Evolutionary conservation across 2,113 vertebrate genomes (phyloP), one percentile per base, ranked within the genome.

Genomic region (Phodopus roborovskii): DNA sequence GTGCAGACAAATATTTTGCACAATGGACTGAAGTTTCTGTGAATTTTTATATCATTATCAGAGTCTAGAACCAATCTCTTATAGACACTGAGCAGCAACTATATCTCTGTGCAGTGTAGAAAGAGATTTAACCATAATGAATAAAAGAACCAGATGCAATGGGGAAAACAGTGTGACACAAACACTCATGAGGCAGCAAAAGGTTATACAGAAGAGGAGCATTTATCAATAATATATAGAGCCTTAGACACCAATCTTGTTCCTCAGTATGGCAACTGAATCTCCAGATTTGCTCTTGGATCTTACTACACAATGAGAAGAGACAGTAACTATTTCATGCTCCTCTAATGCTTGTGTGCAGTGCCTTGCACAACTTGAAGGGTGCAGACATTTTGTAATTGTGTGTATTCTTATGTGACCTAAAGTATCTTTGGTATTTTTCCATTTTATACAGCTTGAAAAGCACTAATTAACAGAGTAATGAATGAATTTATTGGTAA

Each of bases 401-500:
- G 4, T 81, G 10, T 94, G 36, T 95, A 77, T 96, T 93, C 94
- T 90, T 95, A 56, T 93, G 30, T 96, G 85, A 88, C 64, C 48
- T 68, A 15, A 95, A 79, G 7, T 92, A 78, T 90, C 17, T 33
- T 87, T 81, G n/a, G 2, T 88, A 50, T 78, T 88, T 75, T 39
- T 94, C 48, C 78, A 56, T 90, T 70, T 96, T 73, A 77, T 90
- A 50, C 15, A 87, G 73, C 15, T 79, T 42, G 62, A 77, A 73
- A 90, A 66, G 50, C 48, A 92, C 42, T 95, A 90, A 42, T 13
- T 82, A 82, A 86, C 68, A 82, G 50, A 89, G 11, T 97, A 95
- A 88, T 92, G 81, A 94, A 88, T 94, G 88, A 84, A 87, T n/a
- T 83, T 22, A 60, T 83, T 60, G 95, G 78, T 94, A 83, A 90